phyloP scores from a whole-genome alignment of 2,888 invertebrate genomes.

The Caenorhabditis wallacei region DNA sequence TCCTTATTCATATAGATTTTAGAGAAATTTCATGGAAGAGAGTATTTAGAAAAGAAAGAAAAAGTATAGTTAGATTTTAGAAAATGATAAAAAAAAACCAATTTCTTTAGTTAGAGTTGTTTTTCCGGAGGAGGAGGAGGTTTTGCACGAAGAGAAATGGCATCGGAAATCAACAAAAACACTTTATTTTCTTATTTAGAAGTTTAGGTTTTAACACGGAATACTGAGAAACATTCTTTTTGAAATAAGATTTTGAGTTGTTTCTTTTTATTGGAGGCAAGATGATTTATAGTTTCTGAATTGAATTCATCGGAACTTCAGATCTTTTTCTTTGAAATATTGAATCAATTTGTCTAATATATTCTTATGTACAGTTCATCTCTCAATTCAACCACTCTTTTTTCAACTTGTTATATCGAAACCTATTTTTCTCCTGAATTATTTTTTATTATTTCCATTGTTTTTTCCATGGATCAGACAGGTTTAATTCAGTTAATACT shows the following conservation, averaged over 20 bases:
- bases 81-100: conserved; percentile 55
- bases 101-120: conserved; percentile 44
- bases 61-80: conserved; percentile 36
- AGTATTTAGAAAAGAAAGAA: not conserved
- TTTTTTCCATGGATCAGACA: too few relatives aligned
- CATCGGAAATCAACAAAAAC: conserved; percentile 45
- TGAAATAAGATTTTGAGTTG: not conserved
- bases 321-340: too few relatives aligned
- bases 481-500: not conserved
- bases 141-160: conserved; percentile 19
- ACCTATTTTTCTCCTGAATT: too few relatives aligned
- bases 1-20: not conserved
- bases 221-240: not conserved
- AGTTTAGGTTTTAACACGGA: not conserved
- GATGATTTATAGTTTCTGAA: too few relatives aligned
- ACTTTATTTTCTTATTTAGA: conserved; percentile 16
- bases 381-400: too few relatives aligned
- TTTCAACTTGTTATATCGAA: too few relatives aligned
- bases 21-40: not conserved
- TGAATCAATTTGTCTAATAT: too few relatives aligned
- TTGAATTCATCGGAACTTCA: too few relatives aligned
- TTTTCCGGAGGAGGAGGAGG: conserved; percentile 21
- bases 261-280: too few relatives aligned
- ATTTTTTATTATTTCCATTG: not conserved
- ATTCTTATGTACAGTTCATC: too few relatives aligned